Percentiles rank a stretch among this genome's conserved stretches.
phyloP scores from a whole-genome alignment of 2,888 invertebrate genomes.

The Cynaeus angustus region DNA sequence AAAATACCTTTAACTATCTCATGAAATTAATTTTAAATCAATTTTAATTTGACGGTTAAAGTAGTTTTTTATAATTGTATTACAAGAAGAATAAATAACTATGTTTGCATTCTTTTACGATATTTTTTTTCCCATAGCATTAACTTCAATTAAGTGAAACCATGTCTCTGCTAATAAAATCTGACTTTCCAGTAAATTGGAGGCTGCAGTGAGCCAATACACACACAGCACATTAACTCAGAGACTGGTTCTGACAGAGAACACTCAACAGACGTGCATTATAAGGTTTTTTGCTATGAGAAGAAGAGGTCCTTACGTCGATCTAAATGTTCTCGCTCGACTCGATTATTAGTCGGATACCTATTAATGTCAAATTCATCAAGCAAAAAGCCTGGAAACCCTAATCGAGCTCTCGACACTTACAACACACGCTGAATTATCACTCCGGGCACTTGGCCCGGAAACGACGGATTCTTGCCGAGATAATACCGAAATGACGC shows the following conservation, averaged over 20 bases:
- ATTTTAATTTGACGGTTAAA: too few species aligned
- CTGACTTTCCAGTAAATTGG: slow-evolving; percentile 64
- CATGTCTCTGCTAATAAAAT: slow-evolving; percentile 60
- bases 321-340: slow-evolving; percentile 34
- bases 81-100: too few species aligned
- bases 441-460: background rate
- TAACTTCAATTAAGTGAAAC: slow-evolving; percentile 54
- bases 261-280: slow-evolving; percentile 52
- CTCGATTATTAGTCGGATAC: slow-evolving; percentile 43
- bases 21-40: too few species aligned
- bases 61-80: too few species aligned
- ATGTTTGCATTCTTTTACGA: too few species aligned
- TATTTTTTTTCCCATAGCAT: slow-evolving; percentile 49
- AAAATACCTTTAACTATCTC: too few species aligned
- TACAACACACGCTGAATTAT: slow-evolving; percentile 10
- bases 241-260: slow-evolving; percentile 53
- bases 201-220: slow-evolving; percentile 53
- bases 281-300: slow-evolving; percentile 46
- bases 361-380: slow-evolving; percentile 47
- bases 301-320: slow-evolving; percentile 41
- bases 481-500: background rate
- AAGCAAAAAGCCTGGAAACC: slow-evolving; percentile 37
- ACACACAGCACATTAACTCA: slow-evolving; percentile 59
- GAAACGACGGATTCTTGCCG: background rate
- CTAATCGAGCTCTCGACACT: slow-evolving; percentile 35